phyloP scores from a whole-genome alignment of 1,140 invertebrate genomes.

The Coenobita brevimanus region DNA sequence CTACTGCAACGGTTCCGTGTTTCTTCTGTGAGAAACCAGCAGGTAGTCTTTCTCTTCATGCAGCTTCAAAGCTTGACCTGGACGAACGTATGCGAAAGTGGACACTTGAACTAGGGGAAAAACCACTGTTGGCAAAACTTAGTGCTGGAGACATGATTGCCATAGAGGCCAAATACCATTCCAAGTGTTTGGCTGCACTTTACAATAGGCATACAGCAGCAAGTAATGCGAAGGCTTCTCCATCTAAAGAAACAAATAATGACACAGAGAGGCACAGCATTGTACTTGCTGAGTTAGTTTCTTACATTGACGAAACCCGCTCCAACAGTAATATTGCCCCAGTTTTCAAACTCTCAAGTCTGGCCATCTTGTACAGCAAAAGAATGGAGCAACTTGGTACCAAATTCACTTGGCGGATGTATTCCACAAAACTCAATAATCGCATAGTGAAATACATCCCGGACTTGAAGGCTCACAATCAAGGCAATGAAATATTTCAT shows the following conservation, averaged over 20 bases:
- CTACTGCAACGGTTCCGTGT: too few relatives aligned
- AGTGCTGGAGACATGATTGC: too few relatives aligned
- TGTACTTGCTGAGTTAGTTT: slow-evolving; percentile 23
- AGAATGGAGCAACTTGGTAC: slow-evolving; percentile 7
- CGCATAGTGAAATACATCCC: neutral
- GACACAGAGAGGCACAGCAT: slow-evolving; percentile 12
- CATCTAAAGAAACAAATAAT: neutral
- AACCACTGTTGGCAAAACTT: too few relatives aligned
- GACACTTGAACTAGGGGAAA: too few relatives aligned
- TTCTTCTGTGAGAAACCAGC: too few relatives aligned
- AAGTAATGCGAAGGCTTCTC: neutral
- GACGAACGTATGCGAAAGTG: too few relatives aligned
- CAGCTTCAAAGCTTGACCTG: too few relatives aligned
- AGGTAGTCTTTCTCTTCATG: too few relatives aligned
- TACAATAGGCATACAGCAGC: too few relatives aligned
- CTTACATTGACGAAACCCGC: slow-evolving; percentile 22
- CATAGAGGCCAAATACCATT: too few relatives aligned
- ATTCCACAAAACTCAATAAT: slow-evolving; percentile 12
- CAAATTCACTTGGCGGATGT: neutral
- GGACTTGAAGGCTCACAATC: slow-evolving; percentile 15
- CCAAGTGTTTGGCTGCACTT: too few relatives aligned
- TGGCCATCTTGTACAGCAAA: neutral
- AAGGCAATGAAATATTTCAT: neutral
- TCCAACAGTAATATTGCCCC: neutral
- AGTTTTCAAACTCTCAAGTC: slow-evolving; percentile 1